Conservation (phyloP, 2,113 vertebrate genomes). For the Corythornis madagascariensis region DNA sequence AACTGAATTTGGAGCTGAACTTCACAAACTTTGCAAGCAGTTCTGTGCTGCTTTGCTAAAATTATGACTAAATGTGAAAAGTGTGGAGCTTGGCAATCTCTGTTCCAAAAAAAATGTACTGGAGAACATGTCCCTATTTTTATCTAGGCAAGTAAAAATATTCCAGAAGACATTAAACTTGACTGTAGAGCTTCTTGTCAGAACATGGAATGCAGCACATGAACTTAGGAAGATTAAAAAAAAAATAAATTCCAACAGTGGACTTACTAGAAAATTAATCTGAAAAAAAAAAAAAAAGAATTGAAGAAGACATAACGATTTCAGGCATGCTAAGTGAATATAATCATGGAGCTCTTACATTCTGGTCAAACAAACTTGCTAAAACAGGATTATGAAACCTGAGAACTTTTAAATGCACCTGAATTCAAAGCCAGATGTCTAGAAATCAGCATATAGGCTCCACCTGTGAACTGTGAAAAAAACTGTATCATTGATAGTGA, state of each 20-base stretch:
- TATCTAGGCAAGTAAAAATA: constrained; percentile 62
- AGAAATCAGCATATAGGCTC: neutral
- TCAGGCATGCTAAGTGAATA: neutral
- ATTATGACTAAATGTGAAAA: constrained; percentile 63
- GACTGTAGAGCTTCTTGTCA: constrained; percentile 33
- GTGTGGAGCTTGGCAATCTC: constrained; percentile 58
- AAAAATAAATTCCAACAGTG: neutral
- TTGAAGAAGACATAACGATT: neutral
- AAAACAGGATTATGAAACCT: neutral
- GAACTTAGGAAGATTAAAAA: neutral
- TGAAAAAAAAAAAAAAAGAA: neutral
- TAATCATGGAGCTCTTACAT: fast-evolving
- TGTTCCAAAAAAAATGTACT: constrained; percentile 67
- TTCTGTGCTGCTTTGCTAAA: constrained; percentile 46
- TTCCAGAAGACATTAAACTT: constrained; percentile 50
- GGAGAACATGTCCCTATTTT: constrained; percentile 64
- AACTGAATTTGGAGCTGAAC: constrained; percentile 28
- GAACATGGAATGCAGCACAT: neutral
- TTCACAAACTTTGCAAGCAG: constrained; percentile 28
- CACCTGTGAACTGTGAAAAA: neutral
- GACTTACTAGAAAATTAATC: neutral
- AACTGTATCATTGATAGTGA: neutral
- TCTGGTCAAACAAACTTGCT: neutral
- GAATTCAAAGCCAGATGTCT: neutral
- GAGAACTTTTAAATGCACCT: neutral